Evolutionary conservation across 2,797 vertebrate genomes (phyloP).

Genomic region (Tangara arthus): DNA sequence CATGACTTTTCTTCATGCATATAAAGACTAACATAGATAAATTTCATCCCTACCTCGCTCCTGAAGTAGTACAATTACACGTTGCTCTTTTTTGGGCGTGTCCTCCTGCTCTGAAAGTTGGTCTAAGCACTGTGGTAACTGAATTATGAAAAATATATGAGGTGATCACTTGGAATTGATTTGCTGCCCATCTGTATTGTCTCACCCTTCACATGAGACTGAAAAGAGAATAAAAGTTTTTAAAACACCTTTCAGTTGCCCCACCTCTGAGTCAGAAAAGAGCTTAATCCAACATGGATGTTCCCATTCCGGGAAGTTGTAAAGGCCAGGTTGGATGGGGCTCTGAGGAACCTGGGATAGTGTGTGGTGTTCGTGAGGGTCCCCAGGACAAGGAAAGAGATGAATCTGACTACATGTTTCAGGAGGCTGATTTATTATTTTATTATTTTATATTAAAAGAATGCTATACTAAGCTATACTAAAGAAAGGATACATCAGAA

Average conservation of each 20-base stretch:
- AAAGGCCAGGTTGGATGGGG: background rate
- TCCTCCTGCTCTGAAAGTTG: background rate
- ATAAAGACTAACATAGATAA: background rate
- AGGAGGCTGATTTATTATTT: too few relatives aligned
- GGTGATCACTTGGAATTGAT: background rate
- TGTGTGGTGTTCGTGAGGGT: too few relatives aligned
- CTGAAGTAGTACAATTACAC: background rate
- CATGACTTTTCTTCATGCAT: background rate
- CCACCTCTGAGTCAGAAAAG: background rate
- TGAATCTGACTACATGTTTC: too few relatives aligned
- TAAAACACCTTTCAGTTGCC: background rate
- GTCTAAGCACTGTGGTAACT: accelerated
- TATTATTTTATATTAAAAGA: too few relatives aligned
- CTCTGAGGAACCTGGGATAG: background rate
- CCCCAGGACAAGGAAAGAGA: too few relatives aligned
- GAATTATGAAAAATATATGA: background rate
- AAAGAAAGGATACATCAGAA: too few relatives aligned
- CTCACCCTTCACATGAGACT: background rate
- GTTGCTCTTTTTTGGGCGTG: background rate
- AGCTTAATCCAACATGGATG: background rate
- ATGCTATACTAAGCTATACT: too few relatives aligned
- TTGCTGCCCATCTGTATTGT: background rate
- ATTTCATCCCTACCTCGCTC: background rate
- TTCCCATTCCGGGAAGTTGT: background rate
- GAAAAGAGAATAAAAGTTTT: background rate